Evolutionary conservation across 1,140 invertebrate species (phyloP), one percentile per base, ranked within the genome.

Genomic region (Meteorus sp.): DNA sequence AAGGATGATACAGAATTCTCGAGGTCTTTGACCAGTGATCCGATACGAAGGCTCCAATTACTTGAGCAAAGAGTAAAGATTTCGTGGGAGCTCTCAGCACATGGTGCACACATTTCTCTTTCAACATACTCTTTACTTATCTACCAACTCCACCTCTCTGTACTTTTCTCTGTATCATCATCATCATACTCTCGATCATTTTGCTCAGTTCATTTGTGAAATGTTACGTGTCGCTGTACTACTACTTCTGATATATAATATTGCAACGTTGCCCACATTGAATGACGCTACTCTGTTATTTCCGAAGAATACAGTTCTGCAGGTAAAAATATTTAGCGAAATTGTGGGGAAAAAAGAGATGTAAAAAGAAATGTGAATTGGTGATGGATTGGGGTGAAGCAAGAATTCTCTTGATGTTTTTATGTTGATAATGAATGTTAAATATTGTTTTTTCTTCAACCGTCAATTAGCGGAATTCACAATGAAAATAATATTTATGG

Each of bases 231-330:
- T 56, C 56, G 59, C 63, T 37, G 35, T 57, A 60, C 59, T 65
- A 59, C 61, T 39, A 13, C 35, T 39, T n/a, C 29, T 33, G 6
- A 7, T 64, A 55, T 25, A 63, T 55, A 62, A 61, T 41, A 41
- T 62, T 56, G 57, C 43, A 25, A 61, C 48, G 43, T 39, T 62
- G 43, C 17, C 56, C 13, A 56, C 35, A 37, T 54, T 4, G 20
- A 63, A 64, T 48, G 37, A 43, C 9, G 27, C 63, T 4, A 56
- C 65, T 45, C 64, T 74, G 15, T 50, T 74, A 50, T 74, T 67
- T 52, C 59, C 71, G 7, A 50, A 69, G 62, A 67, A 65, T 48
- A 65, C 70, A 9, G 66, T 74, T 23, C 56, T 74, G 54, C 72
- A 74, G 67, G 72, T 74, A 53, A n/a, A n/a, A n/a, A n/a, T n/a